Evolutionary conservation across 2,888 invertebrate genomes (phyloP), one percentile per base, ranked within the genome.

Genomic region (Chrysopilus asiliformis): DNA sequence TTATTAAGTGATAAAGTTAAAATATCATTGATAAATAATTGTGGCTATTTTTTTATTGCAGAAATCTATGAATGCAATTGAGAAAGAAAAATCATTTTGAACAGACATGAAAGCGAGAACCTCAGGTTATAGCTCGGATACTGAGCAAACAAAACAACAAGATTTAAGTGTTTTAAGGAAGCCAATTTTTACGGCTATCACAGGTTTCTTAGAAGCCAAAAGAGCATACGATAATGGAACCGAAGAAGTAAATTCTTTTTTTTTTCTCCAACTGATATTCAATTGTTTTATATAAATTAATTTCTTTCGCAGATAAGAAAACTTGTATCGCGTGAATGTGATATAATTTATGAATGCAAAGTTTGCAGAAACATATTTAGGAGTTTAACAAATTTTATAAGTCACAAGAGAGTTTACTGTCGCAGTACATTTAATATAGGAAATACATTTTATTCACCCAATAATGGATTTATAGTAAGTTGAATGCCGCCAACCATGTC

Each of bases 391-490:
- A 90, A 91, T 64, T 86, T 90, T 54, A 73, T 91, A 47, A 78
- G 85, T 22, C 93, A 93, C 58, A 93, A 93, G 63, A 70, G 89
- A 40, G 72, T 76, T 25, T 91, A 81, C 57, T 91, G 91, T 53
- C 70, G 62, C 46, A 69, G 72, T 38, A 70, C 67, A 44, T 75
- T 68, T 49, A 52, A 65, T 48, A 52, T 65, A 32, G 57, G 31
- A 36, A 36, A 36, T 60, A n/a, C n/a, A 52, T 64, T 64, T 28
- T 64, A 68, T 47, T 66, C 66, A 48, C 52, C 63, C 29, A 64
- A 64, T 45, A 57, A 64, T 46, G 53, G 58, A 46, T 66, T 66
- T 43, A 44, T 47, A 31, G 49, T 48, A 45, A 48, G 47, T 45
- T 4, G 8, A 32, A 30, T 10, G n/a, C n/a, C n/a, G n/a, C n/a